These are phyloP conservation scores for Myiothlypis chrysogaster DNA, from an alignment of 2,797 vertebrate species.

Conservation along the genomic window DNA sequence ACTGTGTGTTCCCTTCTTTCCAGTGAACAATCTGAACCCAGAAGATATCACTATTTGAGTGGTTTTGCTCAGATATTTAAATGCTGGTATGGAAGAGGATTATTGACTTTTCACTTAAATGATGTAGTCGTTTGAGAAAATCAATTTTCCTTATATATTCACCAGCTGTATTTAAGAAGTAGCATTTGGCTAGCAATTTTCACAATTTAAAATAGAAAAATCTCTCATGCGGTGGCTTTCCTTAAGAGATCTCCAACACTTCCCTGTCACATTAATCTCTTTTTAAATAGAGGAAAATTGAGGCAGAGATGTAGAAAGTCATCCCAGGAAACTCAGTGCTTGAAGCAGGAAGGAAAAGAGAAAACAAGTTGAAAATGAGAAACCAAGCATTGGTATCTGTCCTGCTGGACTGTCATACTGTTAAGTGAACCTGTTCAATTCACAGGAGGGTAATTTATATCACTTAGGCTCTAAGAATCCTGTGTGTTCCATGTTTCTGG, in stretches of 20 bases:
- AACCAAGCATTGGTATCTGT: not conserved
- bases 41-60: not conserved
- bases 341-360: not conserved
- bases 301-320: not conserved
- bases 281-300: not conserved
- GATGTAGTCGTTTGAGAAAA: not conserved
- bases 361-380: not conserved
- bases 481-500: not conserved
- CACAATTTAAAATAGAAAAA: slow-evolving; percentile 46
- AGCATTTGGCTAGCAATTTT: slow-evolving; percentile 42
- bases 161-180: slow-evolving; percentile 37
- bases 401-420: not conserved
- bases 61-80: slow-evolving; percentile 5
- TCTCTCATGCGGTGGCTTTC: not conserved
- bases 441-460: not conserved
- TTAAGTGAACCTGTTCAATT: not conserved
- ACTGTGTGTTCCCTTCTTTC: not conserved
- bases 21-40: not conserved
- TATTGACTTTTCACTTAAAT: slow-evolving; percentile 28
- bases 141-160: slow-evolving; percentile 28
- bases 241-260: not conserved
- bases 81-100: not conserved
- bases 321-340: not conserved
- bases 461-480: not conserved
- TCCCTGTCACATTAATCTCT: not conserved